A percentile compares a stretch with the other conserved stretches of the same genome.
Evolutionary conservation across 2,797 vertebrate species (phyloP).

Genomic region (Menidia menidia): DNA sequence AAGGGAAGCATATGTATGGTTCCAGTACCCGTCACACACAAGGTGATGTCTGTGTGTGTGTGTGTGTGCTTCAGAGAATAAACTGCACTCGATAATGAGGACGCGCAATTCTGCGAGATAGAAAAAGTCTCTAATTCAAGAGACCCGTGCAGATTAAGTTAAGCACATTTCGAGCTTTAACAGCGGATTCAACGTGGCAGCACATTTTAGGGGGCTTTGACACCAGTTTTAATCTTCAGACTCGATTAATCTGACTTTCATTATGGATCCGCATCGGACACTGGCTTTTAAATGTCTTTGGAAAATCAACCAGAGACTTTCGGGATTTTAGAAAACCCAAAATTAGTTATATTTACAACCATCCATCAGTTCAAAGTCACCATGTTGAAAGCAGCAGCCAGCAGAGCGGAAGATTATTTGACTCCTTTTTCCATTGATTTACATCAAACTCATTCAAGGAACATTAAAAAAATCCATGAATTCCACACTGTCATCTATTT

Average conservation of each 20-base stretch:
- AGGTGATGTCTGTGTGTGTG: constrained; percentile 15
- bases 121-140: not conserved
- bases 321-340: too few relatives aligned
- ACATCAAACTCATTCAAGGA: too few relatives aligned
- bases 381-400: too few relatives aligned
- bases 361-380: too few relatives aligned
- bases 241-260: not conserved
- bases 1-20: constrained; percentile 25
- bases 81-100: not conserved
- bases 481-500: too few relatives aligned
- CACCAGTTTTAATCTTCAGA: constrained; percentile 10
- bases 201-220: constrained; percentile 8
- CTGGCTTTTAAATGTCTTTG: not conserved
- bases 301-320: too few relatives aligned
- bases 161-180: not conserved
- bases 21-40: constrained; percentile 32
- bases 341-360: too few relatives aligned
- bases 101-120: constrained; percentile 2
- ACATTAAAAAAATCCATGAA: too few relatives aligned
- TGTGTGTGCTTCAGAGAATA: constrained; percentile 6
- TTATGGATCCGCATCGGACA: not conserved
- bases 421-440: too few relatives aligned
- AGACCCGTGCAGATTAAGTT: not conserved
- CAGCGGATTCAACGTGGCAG: constrained; percentile 10
- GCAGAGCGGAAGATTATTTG: too few relatives aligned